These are phyloP conservation scores for Gopherus flavomarginatus DNA, from an alignment of 2,113 vertebrate species.

Conservation along the genomic window DNA sequence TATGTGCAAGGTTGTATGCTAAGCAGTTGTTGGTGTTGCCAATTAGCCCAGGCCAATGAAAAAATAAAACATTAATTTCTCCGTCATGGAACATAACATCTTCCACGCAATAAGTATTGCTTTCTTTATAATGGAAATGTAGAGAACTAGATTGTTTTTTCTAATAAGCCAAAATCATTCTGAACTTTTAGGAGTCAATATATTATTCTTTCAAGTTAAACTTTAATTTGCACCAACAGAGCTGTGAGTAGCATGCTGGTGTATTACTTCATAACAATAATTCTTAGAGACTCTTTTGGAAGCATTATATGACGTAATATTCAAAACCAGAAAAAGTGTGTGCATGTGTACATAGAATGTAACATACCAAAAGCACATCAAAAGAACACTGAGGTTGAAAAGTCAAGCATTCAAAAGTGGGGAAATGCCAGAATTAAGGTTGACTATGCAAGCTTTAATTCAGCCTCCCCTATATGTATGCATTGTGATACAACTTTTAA, in stretches of 20 bases:
- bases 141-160: background rate
- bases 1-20: slow-evolving; percentile 12
- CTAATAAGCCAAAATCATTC: slow-evolving; percentile 27
- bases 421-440: background rate
- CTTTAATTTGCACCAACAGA: slow-evolving; percentile 19
- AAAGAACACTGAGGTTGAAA: background rate
- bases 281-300: slow-evolving; percentile 57
- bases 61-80: background rate
- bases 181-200: slow-evolving; percentile 50
- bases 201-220: slow-evolving; percentile 41
- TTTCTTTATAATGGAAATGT: background rate
- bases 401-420: background rate
- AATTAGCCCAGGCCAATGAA: slow-evolving; percentile 3
- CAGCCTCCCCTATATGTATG: background rate
- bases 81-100: background rate
- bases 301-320: slow-evolving; percentile 44
- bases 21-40: background rate
- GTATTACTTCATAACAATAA: slow-evolving; percentile 45
- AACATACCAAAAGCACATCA: background rate
- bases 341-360: background rate
- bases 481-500: background rate
- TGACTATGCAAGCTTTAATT: background rate
- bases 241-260: slow-evolving; percentile 24
- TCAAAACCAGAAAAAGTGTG: background rate
- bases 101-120: slow-evolving; percentile 7